Percentiles rank a stretch among this genome's conserved stretches.
phyloP scores from a whole-genome alignment of 2,888 invertebrate genomes.

The Pristionchus arcanus region DNA sequence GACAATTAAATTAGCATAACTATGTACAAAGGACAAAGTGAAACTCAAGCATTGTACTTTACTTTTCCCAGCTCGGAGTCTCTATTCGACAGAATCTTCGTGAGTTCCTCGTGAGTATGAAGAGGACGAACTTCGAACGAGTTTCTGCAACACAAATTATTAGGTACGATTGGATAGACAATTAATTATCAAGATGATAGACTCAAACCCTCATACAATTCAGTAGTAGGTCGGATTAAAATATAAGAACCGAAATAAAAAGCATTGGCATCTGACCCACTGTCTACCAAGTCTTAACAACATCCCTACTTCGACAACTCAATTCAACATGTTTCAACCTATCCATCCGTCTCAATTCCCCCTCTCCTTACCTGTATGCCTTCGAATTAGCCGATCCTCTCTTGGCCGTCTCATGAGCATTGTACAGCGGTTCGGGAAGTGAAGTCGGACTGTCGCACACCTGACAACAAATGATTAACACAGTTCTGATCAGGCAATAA shows the following conservation, averaged over 20 bases:
- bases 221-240: background rate
- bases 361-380: background rate
- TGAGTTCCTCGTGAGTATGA: background rate
- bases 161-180: too few relatives aligned
- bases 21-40: background rate
- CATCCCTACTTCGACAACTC: background rate
- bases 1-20: too few relatives aligned
- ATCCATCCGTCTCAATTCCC: background rate
- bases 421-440: conserved; percentile 28
- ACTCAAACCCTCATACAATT: background rate
- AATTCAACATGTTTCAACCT: background rate
- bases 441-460: conserved; percentile 22
- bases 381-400: background rate
- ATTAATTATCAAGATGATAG: background rate
- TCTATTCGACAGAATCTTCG: background rate
- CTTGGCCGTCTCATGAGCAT: conserved; percentile 24
- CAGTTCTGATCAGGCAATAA: background rate
- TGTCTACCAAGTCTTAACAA: background rate
- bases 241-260: background rate
- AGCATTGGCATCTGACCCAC: background rate
- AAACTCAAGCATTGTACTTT: background rate
- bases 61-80: background rate
- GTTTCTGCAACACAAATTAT: background rate
- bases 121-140: background rate
- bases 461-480: background rate